Percentiles rank a stretch among this genome's conserved stretches.
Conservation (phyloP, 2,888 invertebrate genomes). For the Apoda limacodes region DNA sequence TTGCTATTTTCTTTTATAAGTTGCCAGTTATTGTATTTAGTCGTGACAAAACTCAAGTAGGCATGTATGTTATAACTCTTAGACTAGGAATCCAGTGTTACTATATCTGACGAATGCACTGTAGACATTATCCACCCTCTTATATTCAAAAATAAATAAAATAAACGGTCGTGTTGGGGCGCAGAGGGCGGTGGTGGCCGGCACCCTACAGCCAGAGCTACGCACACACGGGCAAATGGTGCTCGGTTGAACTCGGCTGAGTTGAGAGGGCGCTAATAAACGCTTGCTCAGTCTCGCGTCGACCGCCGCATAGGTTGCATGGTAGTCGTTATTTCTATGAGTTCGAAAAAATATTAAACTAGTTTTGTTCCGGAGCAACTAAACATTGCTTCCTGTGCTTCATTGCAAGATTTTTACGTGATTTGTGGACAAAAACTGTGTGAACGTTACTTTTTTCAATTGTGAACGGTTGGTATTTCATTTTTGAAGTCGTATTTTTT, state of each 20-base stretch:
- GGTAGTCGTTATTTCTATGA: constrained; percentile 47
- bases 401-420: constrained; percentile 44
- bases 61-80: too few species aligned
- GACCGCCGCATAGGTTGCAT: constrained; percentile 47
- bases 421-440: constrained; percentile 55
- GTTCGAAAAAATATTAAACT: constrained; percentile 61
- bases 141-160: constrained; percentile 51
- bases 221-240: constrained; percentile 39
- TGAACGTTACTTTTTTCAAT: constrained; percentile 43
- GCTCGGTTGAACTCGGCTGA: too few species aligned
- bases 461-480: constrained; percentile 52
- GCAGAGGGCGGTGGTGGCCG: too few species aligned
- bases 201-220: constrained; percentile 34
- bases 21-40: too few species aligned
- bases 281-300: constrained; percentile 66
- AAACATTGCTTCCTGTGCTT: constrained; percentile 44
- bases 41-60: too few species aligned
- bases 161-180: constrained; percentile 31
- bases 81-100: too few species aligned
- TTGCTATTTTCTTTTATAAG: constrained; percentile 15
- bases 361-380: constrained; percentile 59
- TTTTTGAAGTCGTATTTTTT: constrained; percentile 21
- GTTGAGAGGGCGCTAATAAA: constrained; percentile 49
- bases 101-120: constrained; percentile 34
- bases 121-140: constrained; percentile 35